A percentile compares a stretch with the other conserved stretches of the same genome.
phyloP scores from a whole-genome alignment of 2,888 invertebrate genomes.

The Hyalella azteca region DNA sequence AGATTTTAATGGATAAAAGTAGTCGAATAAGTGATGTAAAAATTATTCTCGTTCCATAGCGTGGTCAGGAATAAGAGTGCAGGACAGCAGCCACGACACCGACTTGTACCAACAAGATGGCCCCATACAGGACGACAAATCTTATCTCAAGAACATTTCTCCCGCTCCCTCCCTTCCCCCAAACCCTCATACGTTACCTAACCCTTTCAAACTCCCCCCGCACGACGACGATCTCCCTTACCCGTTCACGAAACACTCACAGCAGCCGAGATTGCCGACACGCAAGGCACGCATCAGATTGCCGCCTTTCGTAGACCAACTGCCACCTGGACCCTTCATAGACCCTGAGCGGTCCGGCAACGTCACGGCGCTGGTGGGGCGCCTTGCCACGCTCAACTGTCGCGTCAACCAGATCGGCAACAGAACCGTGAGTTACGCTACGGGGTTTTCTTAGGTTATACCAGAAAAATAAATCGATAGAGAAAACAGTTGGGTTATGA shows the following conservation, averaged over 20 bases:
- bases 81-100: neutral
- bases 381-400: conserved; percentile 52
- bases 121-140: conserved; percentile 22
- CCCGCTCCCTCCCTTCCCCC: conserved; percentile 32
- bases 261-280: neutral
- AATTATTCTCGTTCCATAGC: neutral
- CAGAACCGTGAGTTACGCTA: conserved; percentile 54
- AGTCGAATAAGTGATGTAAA: too few relatives aligned
- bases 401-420: conserved; percentile 56
- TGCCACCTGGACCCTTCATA: conserved; percentile 55
- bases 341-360: conserved; percentile 52
- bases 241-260: conserved; percentile 31
- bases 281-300: conserved; percentile 31
- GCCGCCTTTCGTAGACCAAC: conserved; percentile 55
- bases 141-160: conserved; percentile 33
- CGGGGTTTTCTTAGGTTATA: too few relatives aligned
- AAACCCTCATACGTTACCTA: conserved; percentile 22
- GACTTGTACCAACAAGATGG: neutral
- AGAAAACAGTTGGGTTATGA: too few relatives aligned
- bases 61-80: neutral
- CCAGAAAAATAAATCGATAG: too few relatives aligned
- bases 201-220: conserved; percentile 33
- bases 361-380: conserved; percentile 52
- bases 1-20: too few relatives aligned
- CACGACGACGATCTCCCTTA: conserved; percentile 25